Conservation (phyloP, 92 coral and sea anemone species). For the Porites divaricata region DNA sequence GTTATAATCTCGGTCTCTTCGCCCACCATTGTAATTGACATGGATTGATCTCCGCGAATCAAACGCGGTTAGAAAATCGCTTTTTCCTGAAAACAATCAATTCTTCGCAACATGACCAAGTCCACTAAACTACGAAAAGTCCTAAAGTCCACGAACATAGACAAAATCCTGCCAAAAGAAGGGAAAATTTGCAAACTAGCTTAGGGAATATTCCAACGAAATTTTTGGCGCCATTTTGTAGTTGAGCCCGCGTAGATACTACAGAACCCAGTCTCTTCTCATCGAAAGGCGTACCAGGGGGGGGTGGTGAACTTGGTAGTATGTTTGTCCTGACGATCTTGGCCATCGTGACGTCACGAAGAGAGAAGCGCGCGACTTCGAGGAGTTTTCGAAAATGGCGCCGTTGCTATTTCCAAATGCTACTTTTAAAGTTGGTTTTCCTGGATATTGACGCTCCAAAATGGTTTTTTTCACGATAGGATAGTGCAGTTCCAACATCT, state of each 20-base stretch:
- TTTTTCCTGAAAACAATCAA: neutral
- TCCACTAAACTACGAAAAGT: neutral
- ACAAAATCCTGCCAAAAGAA: neutral
- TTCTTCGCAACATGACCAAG: neutral
- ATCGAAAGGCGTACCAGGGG: neutral
- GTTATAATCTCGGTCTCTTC: slow-evolving; percentile 12
- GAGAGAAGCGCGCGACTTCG: too few species aligned
- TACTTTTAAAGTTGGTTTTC: too few species aligned
- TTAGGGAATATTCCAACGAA: neutral
- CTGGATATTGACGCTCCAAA: too few species aligned
- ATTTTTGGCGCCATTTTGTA: slow-evolving; percentile 43
- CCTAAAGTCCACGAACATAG: neutral
- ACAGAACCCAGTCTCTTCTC: slow-evolving; percentile 19
- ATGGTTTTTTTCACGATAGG: too few species aligned
- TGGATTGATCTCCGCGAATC: neutral
- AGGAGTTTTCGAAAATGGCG: too few species aligned
- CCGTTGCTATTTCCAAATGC: too few species aligned
- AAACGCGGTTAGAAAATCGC: neutral
- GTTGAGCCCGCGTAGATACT: slow-evolving; percentile 47
- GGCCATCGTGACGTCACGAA: too few species aligned
- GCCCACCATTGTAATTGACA: slow-evolving; percentile 42
- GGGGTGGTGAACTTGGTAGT: too few species aligned
- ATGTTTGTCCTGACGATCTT: too few species aligned
- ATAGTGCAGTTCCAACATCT: too few species aligned
- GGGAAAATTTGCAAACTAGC: neutral